Conservation (phyloP, 2,113 vertebrate genomes). For the Rhagologus leucostigma region DNA sequence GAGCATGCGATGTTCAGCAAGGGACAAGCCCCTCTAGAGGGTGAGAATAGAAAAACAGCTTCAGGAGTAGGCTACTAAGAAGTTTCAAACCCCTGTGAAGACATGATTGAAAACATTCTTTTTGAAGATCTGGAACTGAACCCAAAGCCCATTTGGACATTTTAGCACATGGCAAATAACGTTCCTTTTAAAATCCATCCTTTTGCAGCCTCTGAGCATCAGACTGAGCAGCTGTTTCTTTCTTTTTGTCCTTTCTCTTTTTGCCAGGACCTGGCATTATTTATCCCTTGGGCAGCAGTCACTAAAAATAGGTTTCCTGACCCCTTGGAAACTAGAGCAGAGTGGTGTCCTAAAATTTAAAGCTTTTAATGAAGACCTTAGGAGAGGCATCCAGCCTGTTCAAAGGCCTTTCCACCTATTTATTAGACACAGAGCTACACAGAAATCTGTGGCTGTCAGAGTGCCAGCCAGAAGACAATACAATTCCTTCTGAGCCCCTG, state of each 20-base stretch:
- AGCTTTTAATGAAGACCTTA: slow-evolving; percentile 17
- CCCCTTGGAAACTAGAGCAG: neutral
- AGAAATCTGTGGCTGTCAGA: neutral
- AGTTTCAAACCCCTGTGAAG: neutral
- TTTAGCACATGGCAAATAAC: neutral
- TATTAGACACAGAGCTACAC: neutral
- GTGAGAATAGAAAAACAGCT: neutral
- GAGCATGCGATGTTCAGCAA: neutral
- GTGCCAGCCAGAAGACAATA: slow-evolving; percentile 15
- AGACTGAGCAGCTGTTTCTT: neutral
- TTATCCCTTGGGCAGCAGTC: neutral
- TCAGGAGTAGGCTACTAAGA: neutral
- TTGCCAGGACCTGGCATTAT: neutral
- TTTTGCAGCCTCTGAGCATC: neutral
- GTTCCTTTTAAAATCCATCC: neutral
- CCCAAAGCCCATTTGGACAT: neutral
- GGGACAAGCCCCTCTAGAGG: neutral
- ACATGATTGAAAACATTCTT: neutral
- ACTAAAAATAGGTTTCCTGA: neutral
- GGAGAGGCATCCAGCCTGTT: neutral
- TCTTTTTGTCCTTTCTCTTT: neutral
- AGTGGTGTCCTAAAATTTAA: neutral
- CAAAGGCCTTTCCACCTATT: slow-evolving; percentile 30
- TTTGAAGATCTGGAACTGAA: neutral
- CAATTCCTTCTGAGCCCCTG: neutral